phyloP scores from a whole-genome alignment of 1,140 invertebrate species.

The Wiebesia pumilae region DNA sequence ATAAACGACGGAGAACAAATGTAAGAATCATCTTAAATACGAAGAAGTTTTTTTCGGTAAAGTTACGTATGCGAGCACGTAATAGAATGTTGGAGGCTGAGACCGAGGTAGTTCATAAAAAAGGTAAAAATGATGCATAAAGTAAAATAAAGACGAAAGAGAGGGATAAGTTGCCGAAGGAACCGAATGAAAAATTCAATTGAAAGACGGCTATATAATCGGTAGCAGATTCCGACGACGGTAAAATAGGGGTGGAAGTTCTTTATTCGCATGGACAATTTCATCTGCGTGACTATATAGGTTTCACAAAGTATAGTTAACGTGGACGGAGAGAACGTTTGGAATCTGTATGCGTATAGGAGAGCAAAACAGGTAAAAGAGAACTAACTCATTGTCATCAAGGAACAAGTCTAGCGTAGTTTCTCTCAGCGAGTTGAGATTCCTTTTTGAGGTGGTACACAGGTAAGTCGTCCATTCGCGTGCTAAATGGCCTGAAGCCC shows the following conservation, averaged over 20 bases:
- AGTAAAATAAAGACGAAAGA: slow-evolving; percentile 17
- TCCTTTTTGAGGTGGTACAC: slow-evolving; percentile 1
- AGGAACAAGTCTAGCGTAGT: background rate
- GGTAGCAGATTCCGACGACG: background rate
- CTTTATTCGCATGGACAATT: slow-evolving; percentile 33
- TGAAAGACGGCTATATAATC: background rate
- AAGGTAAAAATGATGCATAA: background rate
- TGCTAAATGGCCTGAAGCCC: slow-evolving; percentile 23
- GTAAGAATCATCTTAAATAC: too few relatives aligned
- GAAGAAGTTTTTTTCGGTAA: background rate
- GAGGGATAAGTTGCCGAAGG: slow-evolving; percentile 25
- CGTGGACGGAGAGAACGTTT: background rate
- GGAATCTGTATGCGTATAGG: background rate
- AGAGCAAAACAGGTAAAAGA: slow-evolving; percentile 29
- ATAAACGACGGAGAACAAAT: too few relatives aligned
- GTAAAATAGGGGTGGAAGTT: background rate
- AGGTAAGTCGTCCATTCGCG: slow-evolving; percentile 22
- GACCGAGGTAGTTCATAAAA: background rate
- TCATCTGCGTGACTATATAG: background rate
- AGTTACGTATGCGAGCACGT: background rate
- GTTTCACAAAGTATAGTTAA: background rate
- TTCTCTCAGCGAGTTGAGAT: background rate
- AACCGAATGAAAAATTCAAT: slow-evolving; percentile 4
- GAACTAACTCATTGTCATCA: slow-evolving; percentile 11
- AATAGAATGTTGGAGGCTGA: background rate